Evolutionary conservation across 92 coral and sea anemone species (phyloP).

Genomic region (Zoanthus gigantus): DNA sequence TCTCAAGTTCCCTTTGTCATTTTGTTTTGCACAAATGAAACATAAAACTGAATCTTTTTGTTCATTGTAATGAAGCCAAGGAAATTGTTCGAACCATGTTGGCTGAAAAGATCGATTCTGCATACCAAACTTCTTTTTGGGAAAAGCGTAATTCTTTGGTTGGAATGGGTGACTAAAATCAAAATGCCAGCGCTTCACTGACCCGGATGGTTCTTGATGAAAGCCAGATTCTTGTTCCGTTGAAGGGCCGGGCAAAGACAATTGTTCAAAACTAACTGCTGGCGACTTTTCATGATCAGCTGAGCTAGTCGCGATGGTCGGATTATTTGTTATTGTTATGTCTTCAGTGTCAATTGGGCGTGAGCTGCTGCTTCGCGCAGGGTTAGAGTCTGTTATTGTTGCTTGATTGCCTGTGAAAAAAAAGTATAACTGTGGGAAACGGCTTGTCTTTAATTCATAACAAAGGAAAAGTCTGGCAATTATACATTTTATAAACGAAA

Average conservation of each 20-base stretch:
- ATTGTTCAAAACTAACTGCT: conserved; percentile 47
- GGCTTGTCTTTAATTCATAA: conserved; percentile 38
- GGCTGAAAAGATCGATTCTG: conserved; percentile 50
- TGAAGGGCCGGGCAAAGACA: conserved; percentile 45
- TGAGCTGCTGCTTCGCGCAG: conserved; percentile 48
- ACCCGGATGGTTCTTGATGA: conserved; percentile 46
- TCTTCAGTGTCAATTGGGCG: conserved; percentile 47
- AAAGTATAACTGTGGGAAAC: conserved; percentile 22
- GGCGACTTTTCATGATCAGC: conserved; percentile 43
- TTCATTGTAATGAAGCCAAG: conserved; percentile 61
- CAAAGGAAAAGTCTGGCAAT: conserved; percentile 40
- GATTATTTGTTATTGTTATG: conserved; percentile 44
- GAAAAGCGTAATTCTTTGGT: conserved; percentile 48
- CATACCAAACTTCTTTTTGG: conserved; percentile 40
- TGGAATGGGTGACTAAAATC: conserved; percentile 36
- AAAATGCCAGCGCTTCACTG: conserved; percentile 44
- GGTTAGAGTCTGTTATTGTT: conserved; percentile 40
- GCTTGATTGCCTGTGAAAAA: conserved; percentile 42
- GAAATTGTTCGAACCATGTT: conserved; percentile 53
- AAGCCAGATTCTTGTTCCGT: conserved; percentile 45
- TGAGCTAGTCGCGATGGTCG: conserved; percentile 47
- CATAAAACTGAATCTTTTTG: conserved; percentile 49
- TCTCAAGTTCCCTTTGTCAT: conserved; percentile 49
- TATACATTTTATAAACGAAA: conserved; percentile 41
- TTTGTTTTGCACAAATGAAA: conserved; percentile 54